Evolutionary conservation across 1,140 invertebrate genomes (phyloP).

Genomic region (Dinothrombium tinctorium): DNA sequence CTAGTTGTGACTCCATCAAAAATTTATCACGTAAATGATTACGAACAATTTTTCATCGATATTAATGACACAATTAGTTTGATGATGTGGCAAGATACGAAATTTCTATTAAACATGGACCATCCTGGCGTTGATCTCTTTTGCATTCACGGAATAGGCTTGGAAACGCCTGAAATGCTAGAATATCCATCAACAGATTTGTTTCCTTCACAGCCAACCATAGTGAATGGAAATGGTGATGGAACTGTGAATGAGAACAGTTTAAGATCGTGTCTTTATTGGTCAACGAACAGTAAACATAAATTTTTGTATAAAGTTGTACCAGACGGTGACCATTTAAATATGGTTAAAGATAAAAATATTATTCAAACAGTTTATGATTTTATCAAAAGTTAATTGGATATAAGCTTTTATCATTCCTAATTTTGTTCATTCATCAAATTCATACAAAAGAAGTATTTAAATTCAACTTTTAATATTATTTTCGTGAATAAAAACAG

Average conservation of each 20-base stretch:
- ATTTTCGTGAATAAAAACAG: too few relatives aligned
- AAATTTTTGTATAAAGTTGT: too few relatives aligned
- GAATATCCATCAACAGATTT: slow-evolving; percentile 22
- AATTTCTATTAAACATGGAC: slow-evolving; percentile 54
- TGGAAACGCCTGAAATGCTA: slow-evolving; percentile 49
- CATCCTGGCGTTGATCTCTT: slow-evolving; percentile 65
- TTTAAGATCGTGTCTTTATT: slow-evolving; percentile 47
- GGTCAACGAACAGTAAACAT: too few relatives aligned
- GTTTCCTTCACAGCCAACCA: slow-evolving; percentile 41
- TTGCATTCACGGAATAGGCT: slow-evolving; percentile 54
- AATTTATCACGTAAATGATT: slow-evolving; percentile 25
- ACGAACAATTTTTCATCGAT: not conserved
- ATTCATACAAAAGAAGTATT: too few relatives aligned
- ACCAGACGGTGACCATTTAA: too few relatives aligned
- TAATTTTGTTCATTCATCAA: too few relatives aligned
- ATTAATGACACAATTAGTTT: not conserved
- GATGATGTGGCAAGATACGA: slow-evolving; percentile 26
- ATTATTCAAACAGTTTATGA: too few relatives aligned
- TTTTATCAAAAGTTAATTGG: too few relatives aligned
- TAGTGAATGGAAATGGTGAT: slow-evolving; percentile 64
- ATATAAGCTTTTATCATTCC: too few relatives aligned
- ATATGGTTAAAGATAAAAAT: too few relatives aligned
- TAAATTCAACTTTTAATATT: too few relatives aligned
- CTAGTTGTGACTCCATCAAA: slow-evolving; percentile 62
- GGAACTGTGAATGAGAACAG: slow-evolving; percentile 78